Conservation (phyloP, 2,888 invertebrate genomes). For the Subacronicta megacephala region DNA sequence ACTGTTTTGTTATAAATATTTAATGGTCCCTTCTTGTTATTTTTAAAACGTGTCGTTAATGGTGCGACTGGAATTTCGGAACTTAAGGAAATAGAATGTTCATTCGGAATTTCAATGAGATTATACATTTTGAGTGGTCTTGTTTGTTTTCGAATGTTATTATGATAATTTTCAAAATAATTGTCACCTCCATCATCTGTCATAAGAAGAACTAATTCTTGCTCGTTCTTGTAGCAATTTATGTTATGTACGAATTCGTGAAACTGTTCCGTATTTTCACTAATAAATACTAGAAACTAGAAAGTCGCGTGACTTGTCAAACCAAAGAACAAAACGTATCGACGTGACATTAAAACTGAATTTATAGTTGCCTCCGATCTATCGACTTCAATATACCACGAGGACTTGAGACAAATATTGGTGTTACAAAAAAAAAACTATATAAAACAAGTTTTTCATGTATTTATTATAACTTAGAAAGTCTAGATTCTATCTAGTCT, state of each 20-base stretch:
- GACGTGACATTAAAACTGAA: too few species aligned
- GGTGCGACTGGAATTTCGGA: constrained; percentile 21
- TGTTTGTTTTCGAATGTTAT: constrained; percentile 1
- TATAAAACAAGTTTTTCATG: constrained; percentile 10
- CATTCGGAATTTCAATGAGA: constrained; percentile 5
- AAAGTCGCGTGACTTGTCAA: neutral
- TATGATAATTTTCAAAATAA: too few species aligned
- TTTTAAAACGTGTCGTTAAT: constrained; percentile 23
- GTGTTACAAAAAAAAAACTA: constrained; percentile 7
- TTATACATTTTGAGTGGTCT: constrained; percentile 8
- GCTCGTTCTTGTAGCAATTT: too few species aligned
- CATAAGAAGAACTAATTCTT: too few species aligned
- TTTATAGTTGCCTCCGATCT: too few species aligned
- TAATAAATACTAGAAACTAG: neutral
- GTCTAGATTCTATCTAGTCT: neutral
- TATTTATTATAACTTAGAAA: constrained; percentile 11
- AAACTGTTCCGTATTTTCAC: neutral
- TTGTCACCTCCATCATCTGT: too few species aligned
- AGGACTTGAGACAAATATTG: constrained; percentile 1
- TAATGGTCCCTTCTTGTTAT: constrained; percentile 52
- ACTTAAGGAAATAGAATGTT: constrained; percentile 10
- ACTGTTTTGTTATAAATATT: constrained; percentile 58
- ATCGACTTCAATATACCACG: neutral
- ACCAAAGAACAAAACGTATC: neutral
- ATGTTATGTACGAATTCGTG: too few species aligned